These are phyloP conservation scores for Adelognathus sp. DNA, from an alignment of 2,888 invertebrate genomes.

Conservation along the genomic window DNA sequence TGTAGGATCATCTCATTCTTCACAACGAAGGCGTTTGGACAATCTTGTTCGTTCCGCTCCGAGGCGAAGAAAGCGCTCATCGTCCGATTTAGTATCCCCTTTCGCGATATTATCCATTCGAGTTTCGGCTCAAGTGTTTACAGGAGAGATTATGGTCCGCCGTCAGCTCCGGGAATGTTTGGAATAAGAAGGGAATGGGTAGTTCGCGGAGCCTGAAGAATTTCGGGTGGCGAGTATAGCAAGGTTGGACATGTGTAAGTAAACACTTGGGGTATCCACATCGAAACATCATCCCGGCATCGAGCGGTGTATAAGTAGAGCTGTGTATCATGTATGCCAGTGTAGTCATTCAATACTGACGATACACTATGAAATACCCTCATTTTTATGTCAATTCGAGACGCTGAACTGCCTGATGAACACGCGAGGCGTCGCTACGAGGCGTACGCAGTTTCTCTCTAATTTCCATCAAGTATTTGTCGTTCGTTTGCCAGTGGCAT, in stretches of 20 bases:
- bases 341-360: background rate
- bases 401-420: slow-evolving; percentile 5
- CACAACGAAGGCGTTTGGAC: slow-evolving; percentile 9
- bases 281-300: slow-evolving; percentile 13
- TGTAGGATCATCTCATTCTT: slow-evolving; percentile 24
- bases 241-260: slow-evolving; percentile 38
- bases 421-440: slow-evolving; percentile 4
- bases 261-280: slow-evolving; percentile 27
- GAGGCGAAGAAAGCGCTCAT: slow-evolving; percentile 43
- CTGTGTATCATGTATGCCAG: background rate
- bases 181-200: slow-evolving; percentile 19
- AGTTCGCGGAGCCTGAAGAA: slow-evolving; percentile 19
- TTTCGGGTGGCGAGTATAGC: slow-evolving; percentile 5
- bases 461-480: slow-evolving; percentile 21
- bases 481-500: slow-evolving; percentile 11
- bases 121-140: slow-evolving; percentile 44
- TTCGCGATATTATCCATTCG: slow-evolving; percentile 27
- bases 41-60: background rate
- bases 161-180: slow-evolving; percentile 31
- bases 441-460: slow-evolving; percentile 25
- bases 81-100: background rate
- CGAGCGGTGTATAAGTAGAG: background rate
- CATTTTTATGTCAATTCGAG: background rate
- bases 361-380: too few species aligned
- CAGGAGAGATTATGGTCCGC: slow-evolving; percentile 45